phyloP scores from a whole-genome alignment of 1,140 invertebrate species.

The Drosophila subpulchrella region DNA sequence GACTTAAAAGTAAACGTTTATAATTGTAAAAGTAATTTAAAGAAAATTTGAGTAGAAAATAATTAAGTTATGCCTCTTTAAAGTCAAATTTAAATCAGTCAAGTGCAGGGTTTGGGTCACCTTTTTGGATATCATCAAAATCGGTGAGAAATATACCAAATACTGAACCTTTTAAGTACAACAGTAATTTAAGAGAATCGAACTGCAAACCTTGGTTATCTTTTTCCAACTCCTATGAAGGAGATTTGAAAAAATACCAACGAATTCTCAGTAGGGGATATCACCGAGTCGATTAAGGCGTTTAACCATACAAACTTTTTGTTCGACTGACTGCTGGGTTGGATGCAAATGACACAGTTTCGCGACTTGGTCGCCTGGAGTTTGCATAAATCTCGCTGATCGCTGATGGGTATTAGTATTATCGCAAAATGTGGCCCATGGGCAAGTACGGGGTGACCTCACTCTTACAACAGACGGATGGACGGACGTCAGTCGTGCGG shows the following conservation, averaged over 20 bases:
- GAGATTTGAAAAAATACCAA: no score
- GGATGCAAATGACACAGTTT: conserved; percentile 23
- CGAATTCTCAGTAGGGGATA: neutral
- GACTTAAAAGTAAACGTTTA: no score
- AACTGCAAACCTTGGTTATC: no score
- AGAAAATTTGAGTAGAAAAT: neutral
- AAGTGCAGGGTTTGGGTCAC: no score
- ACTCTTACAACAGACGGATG: neutral
- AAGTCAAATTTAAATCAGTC: neutral
- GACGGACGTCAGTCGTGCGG: conserved; percentile 18
- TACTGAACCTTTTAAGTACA: no score
- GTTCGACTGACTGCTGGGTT: neutral
- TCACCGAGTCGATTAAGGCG: neutral
- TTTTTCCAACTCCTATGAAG: no score
- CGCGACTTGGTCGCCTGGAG: conserved; percentile 6
- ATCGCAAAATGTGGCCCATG: neutral
- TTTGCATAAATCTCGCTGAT: conserved; percentile 10
- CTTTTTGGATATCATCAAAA: no score
- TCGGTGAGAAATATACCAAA: no score
- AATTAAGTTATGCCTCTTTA: neutral
- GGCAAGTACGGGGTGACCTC: conserved; percentile 11
- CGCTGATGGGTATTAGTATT: conserved; percentile 4
- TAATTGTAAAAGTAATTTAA: no score
- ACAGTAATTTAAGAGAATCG: no score
- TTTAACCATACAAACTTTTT: neutral